These are phyloP conservation scores for Conops quadrifasciatus DNA, from an alignment of 2,888 invertebrate genomes.

Conservation along the genomic window DNA sequence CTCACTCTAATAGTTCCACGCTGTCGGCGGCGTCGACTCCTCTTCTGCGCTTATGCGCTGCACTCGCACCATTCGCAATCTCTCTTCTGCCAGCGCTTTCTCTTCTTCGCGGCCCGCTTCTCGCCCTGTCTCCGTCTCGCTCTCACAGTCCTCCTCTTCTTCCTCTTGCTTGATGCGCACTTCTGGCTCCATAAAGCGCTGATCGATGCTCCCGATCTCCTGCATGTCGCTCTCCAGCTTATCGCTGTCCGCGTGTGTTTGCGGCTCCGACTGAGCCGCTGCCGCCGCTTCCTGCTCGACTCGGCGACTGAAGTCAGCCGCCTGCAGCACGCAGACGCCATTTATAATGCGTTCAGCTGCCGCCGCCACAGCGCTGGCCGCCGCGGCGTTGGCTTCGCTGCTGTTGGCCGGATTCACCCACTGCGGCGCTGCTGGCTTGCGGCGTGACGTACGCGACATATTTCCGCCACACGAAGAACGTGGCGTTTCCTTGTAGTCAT, in stretches of 20 bases:
- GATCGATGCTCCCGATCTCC: slow-evolving; percentile 55
- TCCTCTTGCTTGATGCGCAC: slow-evolving; percentile 62
- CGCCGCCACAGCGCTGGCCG: slow-evolving; percentile 32
- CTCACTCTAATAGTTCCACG: slow-evolving; percentile 53
- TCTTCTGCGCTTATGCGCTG: slow-evolving; percentile 53
- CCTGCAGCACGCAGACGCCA: slow-evolving; percentile 90
- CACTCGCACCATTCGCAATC: slow-evolving; percentile 58
- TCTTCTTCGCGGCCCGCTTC: slow-evolving; percentile 30
- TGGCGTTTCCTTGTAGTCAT: slow-evolving; percentile 48
- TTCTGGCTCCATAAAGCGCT: slow-evolving; percentile 62
- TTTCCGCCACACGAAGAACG: slow-evolving; percentile 47
- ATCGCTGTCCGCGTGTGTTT: slow-evolving; percentile 33
- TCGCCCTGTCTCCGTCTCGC: slow-evolving; percentile 30
- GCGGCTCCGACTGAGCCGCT: background rate
- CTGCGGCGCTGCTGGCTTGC: slow-evolving; percentile 96
- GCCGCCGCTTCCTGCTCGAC: slow-evolving; percentile 78
- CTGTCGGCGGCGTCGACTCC: slow-evolving; percentile 37
- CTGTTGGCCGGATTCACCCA: slow-evolving; percentile 91
- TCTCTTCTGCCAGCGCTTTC: slow-evolving; percentile 53
- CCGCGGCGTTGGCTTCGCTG: slow-evolving; percentile 52
- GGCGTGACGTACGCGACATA: slow-evolving; percentile 71
- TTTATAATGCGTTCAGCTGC: slow-evolving; percentile 80
- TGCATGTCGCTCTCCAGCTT: slow-evolving; percentile 48
- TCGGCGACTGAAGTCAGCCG: slow-evolving; percentile 72
- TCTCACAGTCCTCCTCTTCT: slow-evolving; percentile 58